Conservation (phyloP, 2,113 vertebrate genomes). For the Atlantisia rogersi region DNA sequence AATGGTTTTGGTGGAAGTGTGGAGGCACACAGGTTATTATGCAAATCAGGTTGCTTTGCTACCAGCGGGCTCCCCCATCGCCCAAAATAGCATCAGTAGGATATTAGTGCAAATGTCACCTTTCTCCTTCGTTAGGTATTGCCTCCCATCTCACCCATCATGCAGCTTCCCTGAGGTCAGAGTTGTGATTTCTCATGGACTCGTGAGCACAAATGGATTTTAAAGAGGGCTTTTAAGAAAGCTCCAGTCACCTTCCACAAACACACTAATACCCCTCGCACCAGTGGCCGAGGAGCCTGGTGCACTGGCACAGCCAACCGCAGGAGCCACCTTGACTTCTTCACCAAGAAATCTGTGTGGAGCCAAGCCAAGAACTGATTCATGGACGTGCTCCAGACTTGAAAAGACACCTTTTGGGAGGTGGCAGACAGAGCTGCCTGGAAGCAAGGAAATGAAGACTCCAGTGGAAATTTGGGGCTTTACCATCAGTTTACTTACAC, state of each 20-base stretch:
- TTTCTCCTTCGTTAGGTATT: background rate
- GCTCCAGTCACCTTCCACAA: accelerated
- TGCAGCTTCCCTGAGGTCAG: background rate
- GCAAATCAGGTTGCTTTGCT: background rate
- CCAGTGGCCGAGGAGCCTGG: background rate
- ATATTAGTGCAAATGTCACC: conserved; percentile 31
- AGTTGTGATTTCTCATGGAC: background rate
- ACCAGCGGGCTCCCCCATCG: background rate
- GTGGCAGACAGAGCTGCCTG: background rate
- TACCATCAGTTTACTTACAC: background rate
- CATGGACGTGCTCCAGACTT: background rate
- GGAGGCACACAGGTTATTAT: conserved; percentile 34
- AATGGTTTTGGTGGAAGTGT: conserved; percentile 16
- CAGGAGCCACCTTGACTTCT: background rate
- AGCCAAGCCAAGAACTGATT: background rate
- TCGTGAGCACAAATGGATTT: background rate
- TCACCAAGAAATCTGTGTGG: background rate
- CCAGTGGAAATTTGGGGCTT: background rate
- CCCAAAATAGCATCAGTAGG: background rate
- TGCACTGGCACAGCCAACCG: background rate
- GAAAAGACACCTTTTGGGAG: background rate
- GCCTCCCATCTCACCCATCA: background rate
- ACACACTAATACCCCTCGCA: background rate
- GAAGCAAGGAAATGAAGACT: background rate
- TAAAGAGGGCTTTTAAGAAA: background rate